A percentile compares a stretch with the other conserved stretches of the same genome.
Evolutionary conservation across 2,888 invertebrate genomes (phyloP).

Genomic region (Pachliopta kotzebuea): DNA sequence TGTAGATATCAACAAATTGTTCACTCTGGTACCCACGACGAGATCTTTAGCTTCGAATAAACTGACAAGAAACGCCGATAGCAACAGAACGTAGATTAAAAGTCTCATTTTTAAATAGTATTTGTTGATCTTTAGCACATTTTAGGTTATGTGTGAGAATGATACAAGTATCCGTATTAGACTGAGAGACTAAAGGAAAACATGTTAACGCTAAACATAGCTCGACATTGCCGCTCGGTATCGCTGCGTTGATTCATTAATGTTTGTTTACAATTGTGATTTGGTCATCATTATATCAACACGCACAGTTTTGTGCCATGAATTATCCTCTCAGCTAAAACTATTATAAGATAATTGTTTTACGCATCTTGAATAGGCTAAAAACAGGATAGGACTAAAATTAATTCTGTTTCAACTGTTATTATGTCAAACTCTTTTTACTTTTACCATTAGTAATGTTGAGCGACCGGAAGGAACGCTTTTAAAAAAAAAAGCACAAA

Average conservation of each 20-base stretch:
- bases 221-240: slow-evolving; percentile 24
- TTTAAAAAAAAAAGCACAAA: too few relatives aligned
- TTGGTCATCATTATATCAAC: slow-evolving; percentile 5
- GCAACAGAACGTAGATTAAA: slow-evolving; percentile 43
- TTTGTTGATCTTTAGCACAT: slow-evolving; percentile 27
- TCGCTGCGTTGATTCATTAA: slow-evolving; percentile 26
- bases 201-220: slow-evolving; percentile 28
- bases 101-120: slow-evolving; percentile 49
- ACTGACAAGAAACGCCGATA: slow-evolving; percentile 49
- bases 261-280: slow-evolving; percentile 20
- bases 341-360: not conserved
- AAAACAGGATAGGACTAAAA: not conserved
- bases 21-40: slow-evolving; percentile 56
- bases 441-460: too few relatives aligned
- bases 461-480: too few relatives aligned
- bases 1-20: slow-evolving; percentile 65
- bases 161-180: slow-evolving; percentile 12
- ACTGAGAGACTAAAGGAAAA: slow-evolving; percentile 29
- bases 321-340: not conserved
- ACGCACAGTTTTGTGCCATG: not conserved
- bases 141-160: slow-evolving; percentile 46
- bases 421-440: not conserved
- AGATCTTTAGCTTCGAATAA: slow-evolving; percentile 59
- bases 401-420: not conserved
- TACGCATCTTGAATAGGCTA: too few relatives aligned